Percentiles rank a stretch among this genome's conserved stretches.
These are phyloP conservation scores for Sarcophilus harrisii DNA, from an alignment of 2,797 vertebrate genomes.

Conservation along the genomic window DNA sequence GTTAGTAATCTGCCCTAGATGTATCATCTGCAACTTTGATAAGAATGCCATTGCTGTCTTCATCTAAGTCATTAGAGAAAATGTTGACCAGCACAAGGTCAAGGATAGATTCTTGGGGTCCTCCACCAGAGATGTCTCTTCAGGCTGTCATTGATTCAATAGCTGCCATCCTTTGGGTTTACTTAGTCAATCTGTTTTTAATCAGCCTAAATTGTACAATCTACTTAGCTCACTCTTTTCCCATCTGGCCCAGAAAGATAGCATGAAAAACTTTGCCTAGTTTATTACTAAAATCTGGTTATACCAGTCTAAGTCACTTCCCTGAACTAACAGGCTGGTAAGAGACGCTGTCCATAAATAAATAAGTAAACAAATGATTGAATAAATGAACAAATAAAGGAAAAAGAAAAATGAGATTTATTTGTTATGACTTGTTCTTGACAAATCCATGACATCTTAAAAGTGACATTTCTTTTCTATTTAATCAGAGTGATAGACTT, in stretches of 20 bases:
- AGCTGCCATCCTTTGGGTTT: not conserved
- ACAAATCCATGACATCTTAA: not conserved
- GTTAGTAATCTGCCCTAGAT: not conserved
- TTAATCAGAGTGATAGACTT: not conserved
- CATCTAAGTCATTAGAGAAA: not conserved
- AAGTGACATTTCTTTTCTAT: not conserved
- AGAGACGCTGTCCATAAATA: not conserved
- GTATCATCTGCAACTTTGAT: not conserved
- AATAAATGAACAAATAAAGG: not conserved
- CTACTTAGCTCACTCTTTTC: not conserved
- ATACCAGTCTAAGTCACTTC: not conserved
- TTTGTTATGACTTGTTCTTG: not conserved
- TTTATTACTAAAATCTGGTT: not conserved
- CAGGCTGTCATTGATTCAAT: not conserved
- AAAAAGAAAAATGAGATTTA: not conserved
- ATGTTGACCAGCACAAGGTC: not conserved
- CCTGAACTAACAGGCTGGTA: not conserved
- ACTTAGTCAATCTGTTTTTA: not conserved
- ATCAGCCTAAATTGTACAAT: not conserved
- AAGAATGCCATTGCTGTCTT: not conserved
- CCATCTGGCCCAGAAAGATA: not conserved
- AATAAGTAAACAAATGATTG: not conserved
- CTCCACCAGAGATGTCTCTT: not conserved
- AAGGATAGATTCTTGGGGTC: not conserved
- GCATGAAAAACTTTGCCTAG: not conserved